A percentile compares a stretch with the other conserved stretches of the same genome.
Conservation (phyloP, 2,797 vertebrate species). For the Neomorphus geoffroyi region DNA sequence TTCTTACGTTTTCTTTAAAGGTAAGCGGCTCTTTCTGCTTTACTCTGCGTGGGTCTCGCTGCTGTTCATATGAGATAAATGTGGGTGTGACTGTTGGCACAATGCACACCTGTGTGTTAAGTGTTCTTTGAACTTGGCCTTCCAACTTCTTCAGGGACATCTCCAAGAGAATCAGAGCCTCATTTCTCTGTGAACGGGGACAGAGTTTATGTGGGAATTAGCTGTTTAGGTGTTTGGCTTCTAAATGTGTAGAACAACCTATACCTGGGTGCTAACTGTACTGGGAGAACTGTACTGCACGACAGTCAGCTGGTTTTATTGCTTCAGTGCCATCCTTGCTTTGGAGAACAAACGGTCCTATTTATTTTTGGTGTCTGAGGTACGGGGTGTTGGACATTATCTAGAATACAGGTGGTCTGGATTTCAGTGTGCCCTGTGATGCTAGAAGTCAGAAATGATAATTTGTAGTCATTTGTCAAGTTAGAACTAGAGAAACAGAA, state of each 20-base stretch:
- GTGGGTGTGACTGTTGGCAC: background rate
- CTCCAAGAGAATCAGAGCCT: background rate
- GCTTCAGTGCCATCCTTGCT: background rate
- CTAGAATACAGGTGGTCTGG: background rate
- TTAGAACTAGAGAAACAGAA: background rate
- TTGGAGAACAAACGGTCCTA: background rate
- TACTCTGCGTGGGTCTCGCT: background rate
- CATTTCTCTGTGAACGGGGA: background rate
- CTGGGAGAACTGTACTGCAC: background rate
- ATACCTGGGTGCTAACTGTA: background rate
- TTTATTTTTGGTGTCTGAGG: background rate
- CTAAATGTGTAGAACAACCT: background rate
- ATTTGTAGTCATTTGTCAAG: background rate
- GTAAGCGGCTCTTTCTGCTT: background rate
- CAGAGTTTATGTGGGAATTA: background rate
- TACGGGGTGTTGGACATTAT: rapidly evolving
- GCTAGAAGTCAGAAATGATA: background rate
- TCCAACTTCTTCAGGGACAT: background rate
- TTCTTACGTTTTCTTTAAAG: background rate
- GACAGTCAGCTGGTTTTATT: background rate
- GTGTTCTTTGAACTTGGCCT: background rate
- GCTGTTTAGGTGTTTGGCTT: background rate
- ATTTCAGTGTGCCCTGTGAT: background rate
- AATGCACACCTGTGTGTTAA: background rate
- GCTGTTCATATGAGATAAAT: background rate